These are phyloP conservation scores for Congeria kusceri DNA, from an alignment of 2,888 invertebrate genomes.

Conservation along the genomic window DNA sequence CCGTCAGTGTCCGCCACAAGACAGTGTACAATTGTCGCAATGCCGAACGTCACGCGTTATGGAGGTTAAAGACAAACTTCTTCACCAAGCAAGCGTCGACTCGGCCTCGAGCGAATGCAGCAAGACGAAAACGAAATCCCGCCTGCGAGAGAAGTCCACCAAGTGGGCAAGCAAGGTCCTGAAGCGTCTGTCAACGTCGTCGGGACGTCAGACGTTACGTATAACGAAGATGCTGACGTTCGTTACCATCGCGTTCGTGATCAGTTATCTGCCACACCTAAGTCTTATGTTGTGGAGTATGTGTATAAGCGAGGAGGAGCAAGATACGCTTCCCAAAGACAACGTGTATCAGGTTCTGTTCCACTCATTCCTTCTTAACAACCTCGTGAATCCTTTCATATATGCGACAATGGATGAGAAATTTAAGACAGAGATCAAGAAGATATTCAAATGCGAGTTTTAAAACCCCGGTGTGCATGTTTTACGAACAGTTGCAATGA, in stretches of 20 bases:
- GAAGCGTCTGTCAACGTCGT: constrained; percentile 32
- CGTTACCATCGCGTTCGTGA: constrained; percentile 52
- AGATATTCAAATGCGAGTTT: constrained; percentile 28
- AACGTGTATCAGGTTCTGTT: constrained; percentile 56
- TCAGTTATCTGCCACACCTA: constrained; percentile 56
- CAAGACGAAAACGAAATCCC: constrained; percentile 1
- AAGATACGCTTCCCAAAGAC: constrained; percentile 44
- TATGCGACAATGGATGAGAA: constrained; percentile 61
- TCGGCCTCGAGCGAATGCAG: not conserved
- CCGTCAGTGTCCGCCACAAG: not conserved
- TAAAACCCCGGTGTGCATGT: not conserved
- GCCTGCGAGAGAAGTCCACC: constrained; percentile 20
- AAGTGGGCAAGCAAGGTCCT: constrained; percentile 43
- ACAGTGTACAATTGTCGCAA: not conserved
- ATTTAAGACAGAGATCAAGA: constrained; percentile 45
- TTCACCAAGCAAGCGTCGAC: not conserved
- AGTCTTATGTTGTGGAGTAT: constrained; percentile 51
- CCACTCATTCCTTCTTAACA: constrained; percentile 60
- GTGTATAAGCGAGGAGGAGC: constrained; percentile 15
- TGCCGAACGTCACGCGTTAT: not conserved
- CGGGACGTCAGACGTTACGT: constrained; percentile 47
- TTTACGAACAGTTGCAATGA: too few relatives aligned
- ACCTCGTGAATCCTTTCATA: constrained; percentile 60
- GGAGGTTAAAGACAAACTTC: not conserved
- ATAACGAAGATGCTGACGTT: constrained; percentile 60